A percentile compares a stretch with the other conserved stretches of the same genome.
phyloP scores from a whole-genome alignment of 2,797 vertebrate species.

The Oreochromis mossambicus region DNA sequence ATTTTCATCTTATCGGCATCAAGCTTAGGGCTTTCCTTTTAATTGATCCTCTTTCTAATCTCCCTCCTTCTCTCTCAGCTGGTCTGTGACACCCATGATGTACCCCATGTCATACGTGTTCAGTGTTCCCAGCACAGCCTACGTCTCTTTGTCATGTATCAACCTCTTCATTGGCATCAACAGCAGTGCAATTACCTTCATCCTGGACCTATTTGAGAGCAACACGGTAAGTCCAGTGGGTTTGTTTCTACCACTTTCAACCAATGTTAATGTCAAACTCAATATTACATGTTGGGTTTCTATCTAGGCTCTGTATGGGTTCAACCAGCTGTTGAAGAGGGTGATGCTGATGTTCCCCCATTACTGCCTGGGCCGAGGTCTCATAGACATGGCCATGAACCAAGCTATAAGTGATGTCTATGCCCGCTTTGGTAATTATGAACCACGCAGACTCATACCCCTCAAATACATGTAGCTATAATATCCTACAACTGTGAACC shows the following conservation, averaged over 20 bases:
- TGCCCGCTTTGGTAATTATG: conserved; percentile 85
- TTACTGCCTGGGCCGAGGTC: conserved; percentile 91
- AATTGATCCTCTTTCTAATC: not conserved
- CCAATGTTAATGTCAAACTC: not conserved
- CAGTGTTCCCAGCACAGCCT: conserved; percentile 91
- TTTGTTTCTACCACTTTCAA: not conserved
- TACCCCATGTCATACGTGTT: conserved; percentile 91
- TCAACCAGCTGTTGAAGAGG: conserved; percentile 85
- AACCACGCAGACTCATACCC: not conserved
- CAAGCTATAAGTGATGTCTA: conserved; percentile 90
- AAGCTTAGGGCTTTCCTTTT: not conserved
- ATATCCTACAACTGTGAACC: not conserved
- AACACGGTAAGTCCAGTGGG: conserved; percentile 69
- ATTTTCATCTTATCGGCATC: not conserved
- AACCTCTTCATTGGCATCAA: conserved; percentile 96
- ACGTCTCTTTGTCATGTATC: conserved; percentile 89
- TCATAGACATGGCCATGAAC: conserved; percentile 93
- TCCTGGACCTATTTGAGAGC: conserved; percentile 90
- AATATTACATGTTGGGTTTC: conserved; percentile 1
- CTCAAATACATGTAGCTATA: not conserved
- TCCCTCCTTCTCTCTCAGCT: conserved; percentile 69
- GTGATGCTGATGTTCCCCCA: conserved; percentile 88
- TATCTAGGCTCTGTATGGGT: conserved; percentile 79
- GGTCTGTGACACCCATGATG: conserved; percentile 96
- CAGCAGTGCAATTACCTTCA: conserved; percentile 91